Evolutionary conservation across 53 echinoderm and acorn worm genomes (phyloP).

Genomic region (Temnopleurus reevesii): DNA sequence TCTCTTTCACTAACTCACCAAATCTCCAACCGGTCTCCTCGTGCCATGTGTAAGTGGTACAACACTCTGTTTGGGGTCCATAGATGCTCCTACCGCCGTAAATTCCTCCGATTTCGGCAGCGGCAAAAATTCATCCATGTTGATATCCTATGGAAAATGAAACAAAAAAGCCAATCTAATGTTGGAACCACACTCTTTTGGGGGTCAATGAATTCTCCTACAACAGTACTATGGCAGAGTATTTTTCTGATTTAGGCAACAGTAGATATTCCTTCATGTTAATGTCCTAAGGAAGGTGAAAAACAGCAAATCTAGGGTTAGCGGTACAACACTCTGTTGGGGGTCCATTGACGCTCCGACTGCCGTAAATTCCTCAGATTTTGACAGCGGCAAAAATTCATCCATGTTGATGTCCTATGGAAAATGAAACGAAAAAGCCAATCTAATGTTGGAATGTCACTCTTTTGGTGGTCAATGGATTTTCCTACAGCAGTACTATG

Average conservation of each 20-base stretch:
- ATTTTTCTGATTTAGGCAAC: too few relatives aligned
- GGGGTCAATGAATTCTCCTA: too few relatives aligned
- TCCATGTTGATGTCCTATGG: slow-evolving; percentile 70
- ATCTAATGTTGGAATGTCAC: too few relatives aligned
- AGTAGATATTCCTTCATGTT: too few relatives aligned
- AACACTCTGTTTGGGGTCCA: slow-evolving; percentile 60
- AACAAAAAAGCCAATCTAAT: too few relatives aligned
- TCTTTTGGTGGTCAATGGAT: too few relatives aligned
- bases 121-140: slow-evolving; percentile 78
- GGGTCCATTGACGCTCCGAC: slow-evolving; percentile 66
- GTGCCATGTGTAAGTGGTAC: slow-evolving; percentile 83
- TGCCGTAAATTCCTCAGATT: slow-evolving; percentile 65
- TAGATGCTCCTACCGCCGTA: slow-evolving; percentile 63
- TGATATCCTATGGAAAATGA: slow-evolving; percentile 71
- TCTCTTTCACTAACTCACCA: slow-evolving; percentile 78
- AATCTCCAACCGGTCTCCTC: slow-evolving; percentile 70
- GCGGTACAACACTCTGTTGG: slow-evolving; percentile 74
- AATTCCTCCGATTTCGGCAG: slow-evolving; percentile 74
- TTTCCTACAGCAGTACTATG: too few relatives aligned
- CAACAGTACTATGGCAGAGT: too few relatives aligned
- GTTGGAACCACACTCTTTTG: too few relatives aligned
- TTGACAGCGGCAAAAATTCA: slow-evolving; percentile 78
- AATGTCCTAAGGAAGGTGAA: too few relatives aligned
- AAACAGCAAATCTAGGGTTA: too few relatives aligned
- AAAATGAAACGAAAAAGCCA: too few relatives aligned